Evolutionary conservation across 1,140 invertebrate genomes (phyloP).

Genomic region (Tetraneura akinire): DNA sequence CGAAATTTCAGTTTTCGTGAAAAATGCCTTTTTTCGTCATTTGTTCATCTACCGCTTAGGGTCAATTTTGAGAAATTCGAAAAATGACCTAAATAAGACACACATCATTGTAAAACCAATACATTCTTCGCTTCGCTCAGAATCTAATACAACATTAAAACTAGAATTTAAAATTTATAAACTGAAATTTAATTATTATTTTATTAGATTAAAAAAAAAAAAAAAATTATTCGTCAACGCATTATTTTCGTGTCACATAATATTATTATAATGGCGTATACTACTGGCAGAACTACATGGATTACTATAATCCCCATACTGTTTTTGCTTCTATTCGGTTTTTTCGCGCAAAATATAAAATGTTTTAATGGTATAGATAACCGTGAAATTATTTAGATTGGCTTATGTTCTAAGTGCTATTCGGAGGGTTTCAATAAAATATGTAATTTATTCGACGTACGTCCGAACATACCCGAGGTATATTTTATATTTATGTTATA

Average conservation of each 20-base stretch:
- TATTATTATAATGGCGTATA: not conserved
- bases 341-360: not conserved
- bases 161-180: too few relatives aligned
- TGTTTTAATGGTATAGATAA: not conserved
- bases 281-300: not conserved
- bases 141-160: too few relatives aligned
- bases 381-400: conserved; percentile 5
- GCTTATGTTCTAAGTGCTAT: conserved; percentile 17
- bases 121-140: too few relatives aligned
- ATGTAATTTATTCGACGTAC: not conserved
- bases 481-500: not conserved
- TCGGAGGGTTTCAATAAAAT: conserved; percentile 21
- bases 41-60: too few relatives aligned
- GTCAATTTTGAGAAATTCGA: too few relatives aligned
- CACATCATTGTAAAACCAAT: too few relatives aligned
- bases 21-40: too few relatives aligned
- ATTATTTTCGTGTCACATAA: not conserved
- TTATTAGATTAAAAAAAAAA: too few relatives aligned
- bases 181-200: too few relatives aligned
- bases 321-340: not conserved
- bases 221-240: too few relatives aligned
- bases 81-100: too few relatives aligned
- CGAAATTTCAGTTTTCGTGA: too few relatives aligned
- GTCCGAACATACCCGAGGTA: not conserved
- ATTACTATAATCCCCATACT: not conserved